Conservation (phyloP, 2,888 invertebrate genomes). For the Tyria jacobaeae region DNA sequence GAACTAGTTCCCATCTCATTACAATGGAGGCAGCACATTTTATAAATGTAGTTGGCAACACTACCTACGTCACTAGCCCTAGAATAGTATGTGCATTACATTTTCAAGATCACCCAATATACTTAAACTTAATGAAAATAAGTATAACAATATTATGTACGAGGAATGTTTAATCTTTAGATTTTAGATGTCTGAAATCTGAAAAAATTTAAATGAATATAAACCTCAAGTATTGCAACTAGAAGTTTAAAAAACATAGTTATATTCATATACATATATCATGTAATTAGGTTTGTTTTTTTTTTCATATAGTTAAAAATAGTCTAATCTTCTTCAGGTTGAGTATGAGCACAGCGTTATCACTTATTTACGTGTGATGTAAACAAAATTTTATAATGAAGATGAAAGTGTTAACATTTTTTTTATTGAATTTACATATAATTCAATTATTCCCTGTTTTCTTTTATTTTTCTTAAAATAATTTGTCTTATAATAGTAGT, state of each 20-base stretch:
- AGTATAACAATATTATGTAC: constrained; percentile 12
- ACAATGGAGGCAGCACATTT: neutral
- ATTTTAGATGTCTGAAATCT: constrained; percentile 6
- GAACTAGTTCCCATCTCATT: neutral
- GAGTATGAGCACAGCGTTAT: constrained; percentile 39
- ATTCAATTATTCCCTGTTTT: constrained; percentile 7
- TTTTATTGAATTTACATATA: neutral
- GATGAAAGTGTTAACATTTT: neutral
- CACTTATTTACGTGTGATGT: constrained; percentile 13
- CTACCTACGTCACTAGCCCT: neutral
- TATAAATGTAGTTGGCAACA: neutral
- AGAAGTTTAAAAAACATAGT: constrained; percentile 29
- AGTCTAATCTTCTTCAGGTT: constrained; percentile 25
- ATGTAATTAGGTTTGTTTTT: too few relatives aligned
- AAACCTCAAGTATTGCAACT: constrained; percentile 45
- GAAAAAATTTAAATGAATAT: constrained; percentile 3
- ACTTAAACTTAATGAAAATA: neutral
- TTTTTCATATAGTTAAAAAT: constrained; percentile 42
- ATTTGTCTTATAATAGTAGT: neutral
- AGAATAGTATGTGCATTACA: neutral
- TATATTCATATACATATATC: too few relatives aligned
- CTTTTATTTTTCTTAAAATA: neutral
- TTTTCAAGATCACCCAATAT: neutral
- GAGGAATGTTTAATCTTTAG: constrained; percentile 35
- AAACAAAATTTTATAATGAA: neutral